Evolutionary conservation across 1,140 invertebrate genomes (phyloP).

Genomic region (Drosophila pachea): DNA sequence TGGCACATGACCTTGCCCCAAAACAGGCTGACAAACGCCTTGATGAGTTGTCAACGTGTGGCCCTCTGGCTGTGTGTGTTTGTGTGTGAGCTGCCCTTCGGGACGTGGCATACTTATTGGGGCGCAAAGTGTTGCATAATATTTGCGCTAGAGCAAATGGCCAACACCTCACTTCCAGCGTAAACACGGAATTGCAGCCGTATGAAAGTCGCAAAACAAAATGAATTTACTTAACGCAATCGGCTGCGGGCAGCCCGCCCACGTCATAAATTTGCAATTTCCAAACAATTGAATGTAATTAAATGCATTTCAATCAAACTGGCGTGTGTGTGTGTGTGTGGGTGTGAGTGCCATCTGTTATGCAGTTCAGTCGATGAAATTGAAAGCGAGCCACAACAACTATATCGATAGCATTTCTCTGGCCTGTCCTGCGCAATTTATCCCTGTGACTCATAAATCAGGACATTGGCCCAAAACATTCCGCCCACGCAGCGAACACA

Average conservation of each 20-base stretch:
- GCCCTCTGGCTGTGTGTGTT: conserved; percentile 3
- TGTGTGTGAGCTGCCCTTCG: conserved; percentile 27
- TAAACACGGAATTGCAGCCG: conserved; percentile 39
- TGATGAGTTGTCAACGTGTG: conserved; percentile 70
- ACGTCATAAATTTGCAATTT: conserved; percentile 50
- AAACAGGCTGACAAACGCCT: conserved; percentile 34
- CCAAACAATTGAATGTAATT: conserved; percentile 68
- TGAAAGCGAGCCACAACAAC: conserved; percentile 19
- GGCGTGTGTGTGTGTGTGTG: conserved; percentile 17
- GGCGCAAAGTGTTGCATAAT: conserved; percentile 72
- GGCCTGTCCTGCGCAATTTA: neutral
- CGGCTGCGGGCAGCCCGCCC: too few species aligned
- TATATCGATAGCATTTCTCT: neutral
- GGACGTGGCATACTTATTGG: conserved; percentile 57
- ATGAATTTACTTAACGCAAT: conserved; percentile 1
- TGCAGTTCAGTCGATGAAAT: conserved; percentile 36
- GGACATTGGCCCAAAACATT: neutral
- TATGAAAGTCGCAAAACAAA: neutral
- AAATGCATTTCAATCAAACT: conserved; percentile 59
- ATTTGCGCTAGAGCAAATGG: conserved; percentile 57
- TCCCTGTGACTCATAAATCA: conserved; percentile 21
- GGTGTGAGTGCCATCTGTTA: conserved; percentile 49
- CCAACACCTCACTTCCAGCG: conserved; percentile 19
- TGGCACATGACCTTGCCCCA: conserved; percentile 69
- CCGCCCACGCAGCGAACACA: neutral